Base-by-base conservation (phyloP, 2,113 vertebrate species). In the Pomatorhinus ruficollis region DNA sequence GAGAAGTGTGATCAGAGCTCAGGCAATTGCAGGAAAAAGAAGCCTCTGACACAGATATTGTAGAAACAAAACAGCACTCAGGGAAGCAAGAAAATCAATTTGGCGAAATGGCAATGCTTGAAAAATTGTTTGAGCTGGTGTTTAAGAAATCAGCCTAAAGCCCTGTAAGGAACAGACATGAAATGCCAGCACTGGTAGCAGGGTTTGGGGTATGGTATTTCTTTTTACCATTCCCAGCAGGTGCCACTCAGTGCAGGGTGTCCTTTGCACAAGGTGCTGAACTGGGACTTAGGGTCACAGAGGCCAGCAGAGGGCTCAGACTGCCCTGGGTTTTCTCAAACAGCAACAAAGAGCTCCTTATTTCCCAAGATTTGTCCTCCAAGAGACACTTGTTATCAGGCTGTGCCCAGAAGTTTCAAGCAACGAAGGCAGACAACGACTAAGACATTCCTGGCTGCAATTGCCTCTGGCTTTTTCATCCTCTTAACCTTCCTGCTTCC, bases 201-300 rank as follows among this genome's bases (percentile, higher is more conserved):
- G 8, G 23, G 64, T 69, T 25, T 20, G 22, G 9, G 61, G 13
- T 10, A 33, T 6, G 8, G 9, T 19, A 15, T 39, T 89, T 40
- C 10, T n/a, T 47, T 77, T 16, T 16, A 21, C 18, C 2, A 14
- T 22, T 75, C 39, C n/a, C 23, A 57, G 17, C 60, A 57, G 33
- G 2, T 45, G 40, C 14, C 9, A 25, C 27, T 27, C 42, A 37
- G 6, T 7, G 22, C 53, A 53, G 9, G 17, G 54, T 30, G 15
- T 17, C 53, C 69, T 75, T 37, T 31, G 31, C 23, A 21, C 25
- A 22, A 35, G 37, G 28, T n/a, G 33, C 27, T 56, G 27, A 83
- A 24, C 40, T 49, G 33, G 39, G 25, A 45, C 22, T 27, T 25
- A 9, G 37, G 31, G 50, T 11, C 27, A 49, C 2, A 0, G 3